Percentiles rank a stretch among this genome's conserved stretches.
phyloP scores from a whole-genome alignment of 2,797 vertebrate genomes.

The Cossypha polioptera region DNA sequence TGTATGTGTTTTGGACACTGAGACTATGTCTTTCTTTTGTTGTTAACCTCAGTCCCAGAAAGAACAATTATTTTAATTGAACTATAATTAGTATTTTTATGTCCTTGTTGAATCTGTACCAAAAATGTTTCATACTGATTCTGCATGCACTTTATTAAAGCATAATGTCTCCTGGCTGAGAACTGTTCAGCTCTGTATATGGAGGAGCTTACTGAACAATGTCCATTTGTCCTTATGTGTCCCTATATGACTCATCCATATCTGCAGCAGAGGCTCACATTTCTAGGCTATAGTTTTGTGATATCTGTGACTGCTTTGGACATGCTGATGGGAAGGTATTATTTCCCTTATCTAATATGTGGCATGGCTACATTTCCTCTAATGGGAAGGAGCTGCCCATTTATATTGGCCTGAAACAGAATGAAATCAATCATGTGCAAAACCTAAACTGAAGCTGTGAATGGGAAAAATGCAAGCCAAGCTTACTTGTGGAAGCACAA shows the following conservation, averaged over 20 bases:
- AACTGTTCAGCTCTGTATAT: neutral
- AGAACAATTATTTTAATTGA: neutral
- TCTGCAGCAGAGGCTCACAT: neutral
- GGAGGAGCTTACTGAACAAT: neutral
- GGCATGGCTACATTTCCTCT: neutral
- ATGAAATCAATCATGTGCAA: neutral
- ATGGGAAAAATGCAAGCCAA: neutral
- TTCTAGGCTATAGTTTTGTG: neutral
- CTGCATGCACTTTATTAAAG: neutral
- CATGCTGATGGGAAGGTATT: neutral
- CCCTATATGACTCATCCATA: neutral
- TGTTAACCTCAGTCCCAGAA: neutral
- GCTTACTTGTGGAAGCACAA: neutral
- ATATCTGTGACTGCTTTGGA: neutral
- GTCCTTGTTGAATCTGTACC: neutral
- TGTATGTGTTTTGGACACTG: neutral
- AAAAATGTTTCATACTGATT: neutral
- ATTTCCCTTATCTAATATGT: neutral
- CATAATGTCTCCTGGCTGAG: neutral
- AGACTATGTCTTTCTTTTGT: neutral
- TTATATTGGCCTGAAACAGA: neutral
- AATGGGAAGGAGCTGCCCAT: neutral
- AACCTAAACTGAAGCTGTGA: neutral
- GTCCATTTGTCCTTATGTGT: neutral
- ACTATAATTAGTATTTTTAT: neutral